Conservation (phyloP, 2,888 invertebrate species). For the Agonopterix arenella region DNA sequence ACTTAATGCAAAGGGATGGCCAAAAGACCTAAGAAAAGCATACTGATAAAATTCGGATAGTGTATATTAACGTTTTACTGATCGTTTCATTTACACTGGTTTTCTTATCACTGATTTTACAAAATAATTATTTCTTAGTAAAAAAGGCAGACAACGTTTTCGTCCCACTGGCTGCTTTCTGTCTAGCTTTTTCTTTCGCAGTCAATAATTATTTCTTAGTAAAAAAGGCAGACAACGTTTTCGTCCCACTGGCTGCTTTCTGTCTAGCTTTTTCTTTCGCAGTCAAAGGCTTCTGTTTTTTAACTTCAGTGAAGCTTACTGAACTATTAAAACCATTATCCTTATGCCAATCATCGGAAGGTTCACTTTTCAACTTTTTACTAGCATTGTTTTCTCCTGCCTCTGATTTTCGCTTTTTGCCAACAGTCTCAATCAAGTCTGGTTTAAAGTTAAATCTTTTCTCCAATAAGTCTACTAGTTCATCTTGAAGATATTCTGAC, state of each 20-base stretch:
- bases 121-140: conserved; percentile 73
- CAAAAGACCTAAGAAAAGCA: too few relatives aligned
- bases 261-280: conserved; percentile 85
- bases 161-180: conserved; percentile 87
- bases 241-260: conserved; percentile 87
- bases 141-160: conserved; percentile 90
- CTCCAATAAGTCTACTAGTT: conserved; percentile 79
- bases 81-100: not conserved
- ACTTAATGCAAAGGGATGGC: too few relatives aligned
- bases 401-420: conserved; percentile 75
- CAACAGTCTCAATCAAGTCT: conserved; percentile 66
- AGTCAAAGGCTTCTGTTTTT: conserved; percentile 73
- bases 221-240: conserved; percentile 88
- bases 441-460: conserved; percentile 81
- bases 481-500: conserved; percentile 85
- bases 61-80: not conserved
- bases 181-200: conserved; percentile 85
- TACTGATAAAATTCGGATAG: too few relatives aligned
- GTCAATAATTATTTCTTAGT: conserved; percentile 76
- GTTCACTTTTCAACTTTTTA: conserved; percentile 57
- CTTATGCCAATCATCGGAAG: conserved; percentile 37
- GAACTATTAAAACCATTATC: conserved; percentile 42
- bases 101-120: not conserved
- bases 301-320: conserved; percentile 46
- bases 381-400: conserved; percentile 45